Base-by-base conservation (phyloP, 1,140 invertebrate genomes). In the Drosophila ironensis region DNA sequence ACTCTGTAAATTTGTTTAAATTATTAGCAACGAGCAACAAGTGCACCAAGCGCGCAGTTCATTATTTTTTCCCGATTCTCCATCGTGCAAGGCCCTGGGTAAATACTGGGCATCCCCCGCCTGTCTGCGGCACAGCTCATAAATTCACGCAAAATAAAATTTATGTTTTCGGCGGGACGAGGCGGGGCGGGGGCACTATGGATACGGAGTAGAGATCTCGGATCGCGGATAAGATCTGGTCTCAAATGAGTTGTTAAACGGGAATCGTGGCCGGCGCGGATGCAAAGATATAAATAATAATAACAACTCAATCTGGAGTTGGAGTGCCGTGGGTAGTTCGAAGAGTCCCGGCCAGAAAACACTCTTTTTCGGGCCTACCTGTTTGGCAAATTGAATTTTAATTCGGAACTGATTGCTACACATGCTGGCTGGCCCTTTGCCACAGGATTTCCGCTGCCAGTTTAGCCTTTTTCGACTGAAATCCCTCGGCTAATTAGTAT, bases 101-200 rank as follows among this genome's bases (percentile, higher is more conserved):
- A 86, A 86, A 86, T 64, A 86, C 56, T 41, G 35, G 51, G 60
- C 28, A 37, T 33, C 48, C 25, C 61, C 50, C 41, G 28, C 25
- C 38, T 59, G 64, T 69, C 66, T 38, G 28, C 66, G 22, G 42
- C 51, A 66, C 56, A 82, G 66, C 72, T 82, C 77, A 86, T 86
- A 86, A 87, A 87, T 86, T 86, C 69, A 86, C 75, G 81, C 74
- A 72, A 80, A 86, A 86, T 66, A 84, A 78, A 78, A 84, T 84
- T 78, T 80, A 86, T 80, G 80, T 38, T 45, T 46, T 22, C 16
- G 1, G 5, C 9, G 42, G n/a, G 8, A 16, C 3, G n/a, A n/a
- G n/a, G n/a, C 9, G 5, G 51, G 20, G 37, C 3, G 9, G 25
- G 51, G 33, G 46, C 42, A 38, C 11, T 33, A 33, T 12, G 11